Percentiles rank a stretch among this genome's conserved stretches.
These are phyloP conservation scores for Sinocyclocheilus anophthalmus DNA, from an alignment of 2,113 vertebrate species.

Conservation along the genomic window DNA sequence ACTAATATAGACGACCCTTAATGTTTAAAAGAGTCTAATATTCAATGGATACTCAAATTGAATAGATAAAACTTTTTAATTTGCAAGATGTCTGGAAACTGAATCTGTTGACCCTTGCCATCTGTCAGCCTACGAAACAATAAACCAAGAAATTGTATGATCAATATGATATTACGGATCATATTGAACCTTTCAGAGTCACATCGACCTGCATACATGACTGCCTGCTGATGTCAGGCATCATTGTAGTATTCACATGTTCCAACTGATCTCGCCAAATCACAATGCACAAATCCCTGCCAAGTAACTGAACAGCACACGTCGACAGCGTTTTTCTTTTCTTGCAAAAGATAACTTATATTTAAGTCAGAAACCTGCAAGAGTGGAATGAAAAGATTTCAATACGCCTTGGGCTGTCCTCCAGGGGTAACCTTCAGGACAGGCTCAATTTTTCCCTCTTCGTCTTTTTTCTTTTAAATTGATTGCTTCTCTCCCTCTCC, in stretches of 20 bases:
- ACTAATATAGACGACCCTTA: no score
- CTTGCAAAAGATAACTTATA: conserved; percentile 41
- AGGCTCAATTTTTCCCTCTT: conserved; percentile 53
- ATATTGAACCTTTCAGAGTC: background rate
- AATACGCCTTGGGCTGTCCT: conserved; percentile 47
- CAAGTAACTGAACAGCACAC: background rate
- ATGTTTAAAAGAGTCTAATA: background rate
- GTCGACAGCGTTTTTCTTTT: background rate
- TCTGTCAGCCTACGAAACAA: background rate
- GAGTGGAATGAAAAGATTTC: conserved; percentile 14
- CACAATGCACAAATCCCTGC: conserved; percentile 8
- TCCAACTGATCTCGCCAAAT: background rate
- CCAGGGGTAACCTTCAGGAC: conserved; percentile 44
- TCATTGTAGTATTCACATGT: background rate
- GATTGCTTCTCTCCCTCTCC: conserved; percentile 20
- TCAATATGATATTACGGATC: background rate
- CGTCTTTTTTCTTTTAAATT: conserved; percentile 30
- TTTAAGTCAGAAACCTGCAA: conserved; percentile 22
- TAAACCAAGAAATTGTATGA: background rate
- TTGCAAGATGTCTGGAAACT: background rate
- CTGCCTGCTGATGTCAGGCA: conserved; percentile 22
- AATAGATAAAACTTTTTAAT: background rate
- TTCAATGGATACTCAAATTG: background rate
- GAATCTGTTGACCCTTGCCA: background rate
- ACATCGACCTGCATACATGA: background rate